These are phyloP conservation scores for Hydropsyche betteni DNA, from an alignment of 2,888 invertebrate genomes.

Conservation along the genomic window DNA sequence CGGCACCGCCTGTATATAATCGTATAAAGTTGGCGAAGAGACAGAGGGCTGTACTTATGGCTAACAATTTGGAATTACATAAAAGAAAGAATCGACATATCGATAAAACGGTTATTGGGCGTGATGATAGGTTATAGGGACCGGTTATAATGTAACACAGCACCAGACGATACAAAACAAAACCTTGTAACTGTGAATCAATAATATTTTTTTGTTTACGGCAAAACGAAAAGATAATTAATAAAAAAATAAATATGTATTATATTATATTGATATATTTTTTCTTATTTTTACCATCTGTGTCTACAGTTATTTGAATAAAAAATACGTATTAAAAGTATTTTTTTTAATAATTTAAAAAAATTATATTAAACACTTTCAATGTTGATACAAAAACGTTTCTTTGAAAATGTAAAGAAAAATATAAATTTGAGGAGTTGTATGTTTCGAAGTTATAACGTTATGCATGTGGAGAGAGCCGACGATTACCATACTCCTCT, in stretches of 20 bases:
- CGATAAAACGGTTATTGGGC: conserved; percentile 50
- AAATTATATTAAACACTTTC: no score
- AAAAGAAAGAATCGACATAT: conserved; percentile 46
- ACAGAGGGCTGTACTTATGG: conserved; percentile 30
- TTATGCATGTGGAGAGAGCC: conserved; percentile 4
- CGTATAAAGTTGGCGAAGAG: conserved; percentile 29
- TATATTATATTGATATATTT: neutral
- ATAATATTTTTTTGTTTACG: neutral
- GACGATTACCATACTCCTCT: conserved; percentile 46
- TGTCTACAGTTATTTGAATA: no score
- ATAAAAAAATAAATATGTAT: neutral
- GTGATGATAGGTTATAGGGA: conserved; percentile 48
- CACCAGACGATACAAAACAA: conserved; percentile 3
- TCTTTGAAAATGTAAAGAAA: no score
- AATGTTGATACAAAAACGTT: no score
- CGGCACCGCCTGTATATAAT: conserved; percentile 30
- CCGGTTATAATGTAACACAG: conserved; percentile 34
- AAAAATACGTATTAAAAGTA: no score
- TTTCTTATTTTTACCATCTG: no score
- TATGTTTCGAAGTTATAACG: no score
- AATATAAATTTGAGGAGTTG: no score
- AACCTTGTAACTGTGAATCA: neutral
- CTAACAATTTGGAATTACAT: conserved; percentile 46
- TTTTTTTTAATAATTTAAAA: no score
- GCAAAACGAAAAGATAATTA: neutral